Base-by-base conservation (phyloP, 2,888 invertebrate species). In the Cremastinae sp. region DNA sequence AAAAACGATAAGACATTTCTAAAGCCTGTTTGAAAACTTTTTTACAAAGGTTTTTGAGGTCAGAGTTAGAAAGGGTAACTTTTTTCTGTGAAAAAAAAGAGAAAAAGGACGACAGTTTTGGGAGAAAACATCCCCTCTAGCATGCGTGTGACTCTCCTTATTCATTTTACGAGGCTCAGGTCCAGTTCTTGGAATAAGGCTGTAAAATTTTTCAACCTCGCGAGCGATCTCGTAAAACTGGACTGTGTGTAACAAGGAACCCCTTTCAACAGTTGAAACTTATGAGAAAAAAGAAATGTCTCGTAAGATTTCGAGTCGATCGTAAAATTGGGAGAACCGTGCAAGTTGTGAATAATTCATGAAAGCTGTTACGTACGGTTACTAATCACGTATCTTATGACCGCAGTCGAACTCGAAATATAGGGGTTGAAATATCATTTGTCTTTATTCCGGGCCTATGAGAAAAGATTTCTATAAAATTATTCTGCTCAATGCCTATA, bases 161-260 rank as follows among this genome's bases (percentile, higher is more conserved):
- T n/a, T 64, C 68, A 28, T 85, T 85, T 85, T 85, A 85, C 80
- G 85, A 85, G 81, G 79, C 71, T 28, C n/a, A 62, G 43, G 56
- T 71, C 73, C 74, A 81, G 80, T 80, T 83, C 84, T 85, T 84
- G 83, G 83, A 83, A n/a, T n/a, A n/a, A 84, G 83, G 85, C 80
- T 79, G 83, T 85, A 84, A 85, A 85, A 84, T 84, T 84, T 80
- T 76, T 79, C 80, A 81, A 84, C 80, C 82, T 82, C 84, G 76
- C 82, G 79, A 75, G 78, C 77, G 77, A 49, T 62, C 53, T 72
- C 80, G 77, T 84, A 82, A 82, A 84, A 82, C 82, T 56, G 70
- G 51, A 61, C 56, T 28, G 56, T n/a, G 38, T n/a, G 45, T n/a
- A 62, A 12, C 61, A 53, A 47, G 45, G 36, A 36, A 34, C 59